These are phyloP conservation scores for Tauraco hartlaubi DNA, from an alignment of 2,797 vertebrate species.

Conservation along the genomic window DNA sequence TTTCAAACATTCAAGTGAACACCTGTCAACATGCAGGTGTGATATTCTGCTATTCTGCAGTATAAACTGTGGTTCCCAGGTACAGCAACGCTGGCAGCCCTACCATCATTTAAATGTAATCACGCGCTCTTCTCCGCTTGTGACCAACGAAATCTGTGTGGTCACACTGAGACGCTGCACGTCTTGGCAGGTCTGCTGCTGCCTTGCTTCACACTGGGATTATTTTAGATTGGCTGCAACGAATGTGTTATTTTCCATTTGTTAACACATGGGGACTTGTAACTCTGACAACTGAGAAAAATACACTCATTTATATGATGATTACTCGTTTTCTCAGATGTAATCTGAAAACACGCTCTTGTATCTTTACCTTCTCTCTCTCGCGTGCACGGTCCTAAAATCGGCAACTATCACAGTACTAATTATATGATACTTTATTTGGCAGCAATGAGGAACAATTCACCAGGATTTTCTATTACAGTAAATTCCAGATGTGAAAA, in stretches of 20 bases:
- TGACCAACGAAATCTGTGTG: constrained; percentile 39
- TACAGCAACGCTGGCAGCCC: constrained; percentile 22
- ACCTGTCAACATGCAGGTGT: constrained; percentile 65
- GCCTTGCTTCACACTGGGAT: constrained; percentile 56
- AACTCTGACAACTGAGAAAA: constrained; percentile 68
- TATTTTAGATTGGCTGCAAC: constrained; percentile 72
- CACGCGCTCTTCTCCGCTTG: constrained; percentile 34
- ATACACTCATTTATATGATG: constrained; percentile 61
- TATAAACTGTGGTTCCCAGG: constrained; percentile 38
- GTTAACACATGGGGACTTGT: constrained; percentile 71
- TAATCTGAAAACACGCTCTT: constrained; percentile 11
- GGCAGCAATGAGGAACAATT: not conserved
- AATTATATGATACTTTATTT: constrained; percentile 40
- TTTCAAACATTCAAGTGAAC: constrained; percentile 63
- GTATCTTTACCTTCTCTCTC: not conserved
- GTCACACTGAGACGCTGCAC: constrained; percentile 18
- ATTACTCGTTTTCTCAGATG: constrained; percentile 50
- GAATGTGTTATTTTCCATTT: constrained; percentile 76
- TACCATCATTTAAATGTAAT: not conserved
- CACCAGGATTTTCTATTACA: not conserved
- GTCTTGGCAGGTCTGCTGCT: constrained; percentile 63
- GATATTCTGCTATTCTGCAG: constrained; percentile 30
- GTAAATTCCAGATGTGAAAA: constrained; percentile 8
- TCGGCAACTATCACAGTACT: not conserved
- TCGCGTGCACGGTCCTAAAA: not conserved